Evolutionary conservation across 1,140 invertebrate genomes (phyloP).

Genomic region (Psix sp.): DNA sequence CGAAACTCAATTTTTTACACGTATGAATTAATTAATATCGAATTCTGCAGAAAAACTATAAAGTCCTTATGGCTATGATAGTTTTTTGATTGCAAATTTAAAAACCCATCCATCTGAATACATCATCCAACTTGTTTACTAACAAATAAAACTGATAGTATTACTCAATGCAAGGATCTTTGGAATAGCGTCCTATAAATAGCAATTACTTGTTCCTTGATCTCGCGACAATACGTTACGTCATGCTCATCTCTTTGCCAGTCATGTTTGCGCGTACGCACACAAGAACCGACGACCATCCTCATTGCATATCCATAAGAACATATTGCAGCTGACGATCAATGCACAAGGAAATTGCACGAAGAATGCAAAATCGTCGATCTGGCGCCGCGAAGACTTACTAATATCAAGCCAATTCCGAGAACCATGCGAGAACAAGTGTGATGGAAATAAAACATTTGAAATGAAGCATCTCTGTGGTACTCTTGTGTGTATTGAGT

Average conservation of each 20-base stretch:
- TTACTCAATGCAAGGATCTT: slow-evolving; percentile 21
- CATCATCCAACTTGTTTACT: no score
- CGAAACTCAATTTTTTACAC: no score
- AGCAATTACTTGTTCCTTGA: slow-evolving; percentile 49
- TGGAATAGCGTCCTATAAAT: slow-evolving; percentile 33
- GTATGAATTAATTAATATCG: no score
- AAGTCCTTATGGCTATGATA: no score
- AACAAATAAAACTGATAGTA: no score
- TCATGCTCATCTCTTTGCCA: slow-evolving; percentile 24
- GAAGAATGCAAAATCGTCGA: slow-evolving; percentile 21
- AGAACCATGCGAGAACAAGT: slow-evolving; percentile 24
- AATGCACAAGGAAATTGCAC: no score
- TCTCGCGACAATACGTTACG: slow-evolving; percentile 38
- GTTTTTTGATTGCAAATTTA: no score
- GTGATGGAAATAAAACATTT: slow-evolving; percentile 33
- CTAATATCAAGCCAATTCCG: slow-evolving; percentile 27
- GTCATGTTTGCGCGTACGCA: slow-evolving; percentile 6
- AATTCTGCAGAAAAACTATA: no score
- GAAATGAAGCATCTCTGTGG: slow-evolving; percentile 3
- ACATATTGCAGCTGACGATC: no score
- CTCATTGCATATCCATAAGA: no score
- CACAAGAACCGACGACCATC: no score
- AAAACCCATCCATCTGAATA: no score
- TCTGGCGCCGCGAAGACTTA: not conserved
- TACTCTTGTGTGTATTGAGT: slow-evolving; percentile 40